phyloP scores from a whole-genome alignment of 2,113 vertebrate species.

The Protobothrops flavoviridis region DNA sequence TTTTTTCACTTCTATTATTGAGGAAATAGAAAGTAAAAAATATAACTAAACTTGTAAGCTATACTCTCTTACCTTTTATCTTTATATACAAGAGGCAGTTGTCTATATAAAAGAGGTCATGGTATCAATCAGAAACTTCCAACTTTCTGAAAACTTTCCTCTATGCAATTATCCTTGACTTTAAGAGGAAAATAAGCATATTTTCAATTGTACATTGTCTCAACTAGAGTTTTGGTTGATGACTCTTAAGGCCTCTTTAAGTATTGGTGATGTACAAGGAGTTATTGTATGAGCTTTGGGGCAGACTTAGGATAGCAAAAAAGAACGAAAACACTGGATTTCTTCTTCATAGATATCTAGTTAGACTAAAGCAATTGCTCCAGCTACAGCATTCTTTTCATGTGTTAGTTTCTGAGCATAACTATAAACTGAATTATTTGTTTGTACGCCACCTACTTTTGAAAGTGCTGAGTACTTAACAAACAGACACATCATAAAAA shows the following conservation, averaged over 20 bases:
- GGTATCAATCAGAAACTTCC: not conserved
- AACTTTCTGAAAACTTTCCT: not conserved
- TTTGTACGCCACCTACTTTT: not conserved
- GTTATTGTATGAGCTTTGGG: not conserved
- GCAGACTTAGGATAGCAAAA: not conserved
- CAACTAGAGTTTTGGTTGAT: not conserved
- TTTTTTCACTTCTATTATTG: not conserved
- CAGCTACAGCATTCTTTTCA: not conserved
- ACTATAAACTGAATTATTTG: not conserved
- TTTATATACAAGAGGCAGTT: not conserved
- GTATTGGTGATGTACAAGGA: not conserved
- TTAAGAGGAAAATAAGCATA: not conserved
- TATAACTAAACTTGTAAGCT: no score
- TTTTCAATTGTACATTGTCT: not conserved
- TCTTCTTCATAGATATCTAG: not conserved
- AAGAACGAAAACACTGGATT: not conserved
- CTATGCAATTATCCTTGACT: not conserved
- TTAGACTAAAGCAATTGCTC: not conserved
- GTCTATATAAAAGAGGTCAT: no score
- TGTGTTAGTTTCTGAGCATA: not conserved
- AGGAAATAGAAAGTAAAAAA: not conserved
- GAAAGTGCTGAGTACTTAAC: not conserved
- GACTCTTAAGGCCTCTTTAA: not conserved
- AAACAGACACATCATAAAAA: not conserved
- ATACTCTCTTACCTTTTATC: not conserved